Evolutionary conservation across 1,140 invertebrate species (phyloP), one percentile per base, ranked within the genome.

Genomic region (Drosophila tristis): DNA sequence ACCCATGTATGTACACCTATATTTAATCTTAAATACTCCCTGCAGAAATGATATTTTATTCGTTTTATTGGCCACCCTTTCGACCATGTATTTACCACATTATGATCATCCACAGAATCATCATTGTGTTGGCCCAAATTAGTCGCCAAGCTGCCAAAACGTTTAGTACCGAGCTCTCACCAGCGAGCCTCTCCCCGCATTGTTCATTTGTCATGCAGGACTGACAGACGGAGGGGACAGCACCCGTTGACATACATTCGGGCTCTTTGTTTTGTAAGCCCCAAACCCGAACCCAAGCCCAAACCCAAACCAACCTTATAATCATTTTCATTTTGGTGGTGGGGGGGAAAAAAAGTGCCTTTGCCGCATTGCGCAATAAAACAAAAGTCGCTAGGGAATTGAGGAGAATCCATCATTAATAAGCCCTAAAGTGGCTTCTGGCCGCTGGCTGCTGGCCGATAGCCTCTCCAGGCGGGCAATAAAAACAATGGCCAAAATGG

Each of bases 361-460:
- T 26, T 44, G 25, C 58, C 67, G 48, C 73, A 67, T 86, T 89
- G 82, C 82, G 82, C 84, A 87, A 87, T 84, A 87, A 87, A 87
- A 89, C 74, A 54, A 53, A 57, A 55, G 71, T 66, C 78, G 64
- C 63, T 44, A 56, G 50, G 57, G 54, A 89, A 89, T 89, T 87
- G 82, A 76, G 82, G 84, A 85, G 84, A 89, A 89, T 89, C 85
- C 84, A 89, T 89, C 84, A 89, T 89, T 89, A 89, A 89, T 89
- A 89, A 89, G 85, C 84, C 84, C 84, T 89, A 90, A 89, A 89
- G 84, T 89, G 84, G 84, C 65, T 42, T 57, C 11, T 45, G 62
- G 63, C 58, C 16, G 35, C 35, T 39, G 9, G 11, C 35, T 39
- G 35, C 65, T 78, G 66, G 66, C 57, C 63, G 60, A 77, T 73